Conservation (phyloP, 37 sponge, comb jelly and placozoan genomes). For the Chondrilla cf. caribensis region DNA sequence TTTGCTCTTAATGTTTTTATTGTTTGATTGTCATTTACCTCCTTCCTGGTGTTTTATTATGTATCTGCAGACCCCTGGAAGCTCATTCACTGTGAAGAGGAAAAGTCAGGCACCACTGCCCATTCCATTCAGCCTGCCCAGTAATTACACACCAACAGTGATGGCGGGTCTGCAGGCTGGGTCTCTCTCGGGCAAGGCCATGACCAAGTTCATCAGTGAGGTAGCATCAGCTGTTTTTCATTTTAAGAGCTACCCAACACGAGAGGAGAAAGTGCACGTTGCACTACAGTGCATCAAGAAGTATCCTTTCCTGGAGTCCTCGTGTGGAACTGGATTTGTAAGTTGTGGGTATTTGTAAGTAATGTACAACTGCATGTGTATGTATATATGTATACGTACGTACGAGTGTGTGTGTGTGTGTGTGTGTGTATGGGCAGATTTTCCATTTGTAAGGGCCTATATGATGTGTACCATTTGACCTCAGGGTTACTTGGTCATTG, state of each 20-base stretch:
- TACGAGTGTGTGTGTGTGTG: too few species aligned
- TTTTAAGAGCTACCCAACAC: conserved; percentile 31
- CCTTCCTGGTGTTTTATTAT: too few species aligned
- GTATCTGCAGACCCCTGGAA: too few species aligned
- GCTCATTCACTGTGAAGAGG: background rate
- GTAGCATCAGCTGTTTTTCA: conserved; percentile 6
- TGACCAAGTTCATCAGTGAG: conserved; percentile 23
- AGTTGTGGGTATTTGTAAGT: background rate
- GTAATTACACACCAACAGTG: conserved; percentile 1
- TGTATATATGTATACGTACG: too few species aligned
- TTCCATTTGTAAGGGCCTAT: too few species aligned
- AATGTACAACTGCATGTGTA: background rate
- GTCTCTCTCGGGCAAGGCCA: background rate
- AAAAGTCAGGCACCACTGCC: conserved; percentile 23
- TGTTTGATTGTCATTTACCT: too few species aligned
- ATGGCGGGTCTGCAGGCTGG: background rate
- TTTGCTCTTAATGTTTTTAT: too few species aligned
- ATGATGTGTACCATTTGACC: too few species aligned
- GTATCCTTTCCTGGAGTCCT: conserved; percentile 12
- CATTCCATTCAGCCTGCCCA: conserved; percentile 22
- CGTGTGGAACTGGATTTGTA: conserved; percentile 28
- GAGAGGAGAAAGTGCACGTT: conserved; percentile 27
- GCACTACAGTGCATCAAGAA: conserved; percentile 20
- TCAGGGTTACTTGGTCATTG: too few species aligned
- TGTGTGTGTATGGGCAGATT: too few species aligned